Evolutionary conservation across 1,140 invertebrate genomes (phyloP).

Genomic region (Diuraphis noxia): DNA sequence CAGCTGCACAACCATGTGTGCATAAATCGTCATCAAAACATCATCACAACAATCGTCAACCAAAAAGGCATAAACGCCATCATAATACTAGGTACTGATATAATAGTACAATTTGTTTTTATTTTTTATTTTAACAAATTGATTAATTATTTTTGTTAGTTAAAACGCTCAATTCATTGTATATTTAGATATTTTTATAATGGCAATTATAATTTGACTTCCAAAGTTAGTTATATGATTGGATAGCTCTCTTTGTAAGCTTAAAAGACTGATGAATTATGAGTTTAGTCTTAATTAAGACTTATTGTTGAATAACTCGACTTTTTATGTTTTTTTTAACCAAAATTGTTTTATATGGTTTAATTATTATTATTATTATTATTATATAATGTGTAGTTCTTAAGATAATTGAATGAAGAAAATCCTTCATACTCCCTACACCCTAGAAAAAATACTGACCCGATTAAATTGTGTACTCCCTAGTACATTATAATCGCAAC

Average conservation of each 20-base stretch:
- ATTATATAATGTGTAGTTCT: slow-evolving; percentile 19
- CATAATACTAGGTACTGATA: slow-evolving; percentile 28
- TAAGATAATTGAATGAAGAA: slow-evolving; percentile 20
- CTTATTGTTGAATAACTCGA: slow-evolving; percentile 29
- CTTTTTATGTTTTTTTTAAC: slow-evolving; percentile 38
- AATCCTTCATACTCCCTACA: neutral
- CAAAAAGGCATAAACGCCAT: slow-evolving; percentile 44
- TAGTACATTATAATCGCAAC: slow-evolving; percentile 31
- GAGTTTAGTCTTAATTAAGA: slow-evolving; percentile 42
- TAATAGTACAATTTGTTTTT: slow-evolving; percentile 50
- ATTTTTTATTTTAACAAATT: slow-evolving; percentile 44
- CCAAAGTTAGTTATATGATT: slow-evolving; percentile 38
- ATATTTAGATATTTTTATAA: slow-evolving; percentile 47
- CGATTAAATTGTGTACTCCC: slow-evolving; percentile 31
- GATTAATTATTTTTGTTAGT: slow-evolving; percentile 9
- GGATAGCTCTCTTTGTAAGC: slow-evolving; percentile 48
- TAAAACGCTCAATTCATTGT: slow-evolving; percentile 35
- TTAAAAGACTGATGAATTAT: slow-evolving; percentile 48
- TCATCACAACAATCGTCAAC: slow-evolving; percentile 35
- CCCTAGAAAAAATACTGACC: neutral
- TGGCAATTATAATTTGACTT: slow-evolving; percentile 1
- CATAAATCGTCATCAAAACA: slow-evolving; percentile 21
- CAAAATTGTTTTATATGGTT: slow-evolving; percentile 25
- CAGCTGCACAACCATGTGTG: slow-evolving; percentile 18
- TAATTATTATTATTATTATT: slow-evolving; percentile 47